Evolutionary conservation across 2,888 invertebrate species (phyloP).

Genomic region (Arctia plantaginis): DNA sequence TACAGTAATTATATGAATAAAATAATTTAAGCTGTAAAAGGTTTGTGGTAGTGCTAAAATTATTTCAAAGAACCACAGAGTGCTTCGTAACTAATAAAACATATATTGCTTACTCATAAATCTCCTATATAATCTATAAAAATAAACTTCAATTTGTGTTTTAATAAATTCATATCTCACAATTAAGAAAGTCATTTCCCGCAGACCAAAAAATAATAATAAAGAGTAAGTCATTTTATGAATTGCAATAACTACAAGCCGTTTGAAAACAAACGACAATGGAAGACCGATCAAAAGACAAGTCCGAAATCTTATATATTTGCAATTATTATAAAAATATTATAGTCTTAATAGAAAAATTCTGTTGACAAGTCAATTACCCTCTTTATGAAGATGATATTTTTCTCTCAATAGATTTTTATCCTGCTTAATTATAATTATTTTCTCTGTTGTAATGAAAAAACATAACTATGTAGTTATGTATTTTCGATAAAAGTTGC

Average conservation of each 20-base stretch:
- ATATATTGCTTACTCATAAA: neutral
- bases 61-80: neutral
- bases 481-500: too few species aligned
- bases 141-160: neutral
- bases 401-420: too few species aligned
- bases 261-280: neutral
- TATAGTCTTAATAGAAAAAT: too few species aligned
- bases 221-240: neutral
- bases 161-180: neutral
- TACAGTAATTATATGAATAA: slow-evolving; percentile 25
- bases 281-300: neutral
- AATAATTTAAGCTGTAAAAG: slow-evolving; percentile 6
- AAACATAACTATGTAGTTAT: neutral
- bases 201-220: neutral
- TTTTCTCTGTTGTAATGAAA: neutral
- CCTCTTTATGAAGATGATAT: too few species aligned
- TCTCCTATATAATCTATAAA: neutral
- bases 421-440: too few species aligned
- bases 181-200: neutral
- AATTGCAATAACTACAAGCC: neutral
- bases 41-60: neutral
- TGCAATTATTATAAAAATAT: neutral
- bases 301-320: too few species aligned
- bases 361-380: too few species aligned
- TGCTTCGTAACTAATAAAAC: neutral